Evolutionary conservation across 2,113 vertebrate species (phyloP), one percentile per base, ranked within the genome.

Genomic region (Scatophagus argus): DNA sequence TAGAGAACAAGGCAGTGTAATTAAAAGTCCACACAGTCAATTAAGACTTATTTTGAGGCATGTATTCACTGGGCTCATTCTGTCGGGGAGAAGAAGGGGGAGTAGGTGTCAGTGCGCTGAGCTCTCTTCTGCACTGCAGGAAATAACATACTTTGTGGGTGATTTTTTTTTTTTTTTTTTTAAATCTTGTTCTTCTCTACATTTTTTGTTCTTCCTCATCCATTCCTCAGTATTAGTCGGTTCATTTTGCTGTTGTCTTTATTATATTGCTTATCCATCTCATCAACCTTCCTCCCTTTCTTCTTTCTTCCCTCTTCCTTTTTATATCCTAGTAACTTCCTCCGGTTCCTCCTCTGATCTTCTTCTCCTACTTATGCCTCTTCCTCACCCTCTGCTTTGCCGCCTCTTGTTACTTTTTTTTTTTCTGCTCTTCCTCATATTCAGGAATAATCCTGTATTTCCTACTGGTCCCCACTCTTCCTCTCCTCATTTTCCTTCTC

Each of bases 11-110:
- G 58, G 65, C 43, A n/a, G 4, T 23, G 58, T 70, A 76, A 76
- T 64, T 70, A 70, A 82, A 82, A 76, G 65, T 75, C 72, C 43
- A 58, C 64, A 27, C 58, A 64, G 65, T 64, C 79, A 82, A 70
- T 82, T 81, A 70, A 55, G 58, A 58, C 58, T 58, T 56, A 49
- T 63, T 63, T 32, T 41, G 55, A 74, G 71, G 47, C 36, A n/a
- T 65, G 68, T 17, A 2, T 62, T 81, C 46, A 67, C 55, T 39
- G 31, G 74, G 55, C 39, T 63, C 36, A 2, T 59, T 67, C 63
- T 61, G 63, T 44, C 29, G n/a, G 31, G 12, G 63, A 2, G 19
- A 8, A 11, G 27, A n/a, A 12, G 46, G n/a, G 47, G 31, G 39
- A 17, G 25, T 1, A 27, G 67, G 34, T 56, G 66, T 39, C 3